Evolutionary conservation across 2,888 invertebrate species (phyloP), one percentile per base, ranked within the genome.

Genomic region (Caenorhabditis parvicauda): DNA sequence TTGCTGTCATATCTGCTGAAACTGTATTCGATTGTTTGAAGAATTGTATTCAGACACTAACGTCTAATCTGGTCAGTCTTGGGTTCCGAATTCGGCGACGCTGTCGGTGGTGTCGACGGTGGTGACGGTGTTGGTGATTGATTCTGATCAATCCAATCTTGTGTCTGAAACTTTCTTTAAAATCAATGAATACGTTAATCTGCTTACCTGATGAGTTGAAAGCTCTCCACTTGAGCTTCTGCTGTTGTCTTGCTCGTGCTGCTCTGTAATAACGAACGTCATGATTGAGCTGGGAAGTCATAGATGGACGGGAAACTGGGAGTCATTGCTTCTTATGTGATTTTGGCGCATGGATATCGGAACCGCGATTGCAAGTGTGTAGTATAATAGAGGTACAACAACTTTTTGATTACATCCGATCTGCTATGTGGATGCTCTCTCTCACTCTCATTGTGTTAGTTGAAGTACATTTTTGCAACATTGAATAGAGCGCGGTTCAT

Each of bases 241-340:
- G 32, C 64, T 57, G 38, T 65, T 65, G 46, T 68, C 68, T 3
- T 54, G 57, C 46, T 68, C 68, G 59, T 68, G 68, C 32, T 65
- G 54, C 35, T 68, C 68, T 68, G 59, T 14, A 68, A 64, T 5
- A 44, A 32, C 24, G 21, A 39, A 17, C 19, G 17, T 22, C 17
- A 43, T 14, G 14, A 5, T 14, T n/a, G n/a, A n/a, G n/a, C n/a
- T n/a, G n/a, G n/a, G n/a, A n/a, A n/a, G n/a, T n/a, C n/a, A n/a
- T n/a, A n/a, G n/a, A n/a, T n/a, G n/a, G n/a, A n/a, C n/a, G n/a
- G n/a, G n/a, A n/a, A n/a, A n/a, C n/a, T n/a, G n/a, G n/a, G n/a
- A n/a, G n/a, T n/a, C n/a, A n/a, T n/a, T n/a, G n/a, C n/a, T n/a
- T n/a, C n/a, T n/a, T n/a, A n/a, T n/a, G n/a, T n/a, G n/a, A n/a